Evolutionary conservation across 2,797 vertebrate genomes (phyloP).

Genomic region (Lates japonicus): DNA sequence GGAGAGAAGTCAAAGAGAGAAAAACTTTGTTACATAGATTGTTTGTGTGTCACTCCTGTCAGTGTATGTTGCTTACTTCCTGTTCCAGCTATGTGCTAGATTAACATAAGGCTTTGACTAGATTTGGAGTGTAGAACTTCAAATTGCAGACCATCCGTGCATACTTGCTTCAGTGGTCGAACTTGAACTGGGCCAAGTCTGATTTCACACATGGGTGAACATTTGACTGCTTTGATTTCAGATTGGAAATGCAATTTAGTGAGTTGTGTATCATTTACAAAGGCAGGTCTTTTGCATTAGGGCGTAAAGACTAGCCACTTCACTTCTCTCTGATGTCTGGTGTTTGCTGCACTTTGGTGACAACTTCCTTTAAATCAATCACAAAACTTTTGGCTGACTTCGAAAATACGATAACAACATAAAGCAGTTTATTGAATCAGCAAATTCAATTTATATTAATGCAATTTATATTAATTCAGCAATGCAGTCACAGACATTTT

Average conservation of each 20-base stretch:
- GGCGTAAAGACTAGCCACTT: conserved; percentile 35
- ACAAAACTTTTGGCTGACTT: conserved; percentile 14
- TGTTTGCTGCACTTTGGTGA: conserved; percentile 4
- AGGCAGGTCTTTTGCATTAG: conserved; percentile 39
- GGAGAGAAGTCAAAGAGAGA: conserved; percentile 11
- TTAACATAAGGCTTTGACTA: conserved; percentile 73
- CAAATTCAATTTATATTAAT: conserved; percentile 25
- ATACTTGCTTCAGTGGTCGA: conserved; percentile 50
- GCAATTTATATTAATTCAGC: conserved; percentile 1
- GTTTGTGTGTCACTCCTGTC: conserved; percentile 24
- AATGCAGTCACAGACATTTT: conserved; percentile 1
- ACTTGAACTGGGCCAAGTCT: conserved; percentile 59
- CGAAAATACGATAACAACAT: neutral
- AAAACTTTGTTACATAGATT: conserved; percentile 4
- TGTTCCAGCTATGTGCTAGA: conserved; percentile 37
- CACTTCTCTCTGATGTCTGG: conserved; percentile 10
- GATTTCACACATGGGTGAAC: conserved; percentile 72
- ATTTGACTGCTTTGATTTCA: conserved; percentile 65
- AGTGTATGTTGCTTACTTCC: conserved; percentile 54
- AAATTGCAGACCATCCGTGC: conserved; percentile 64
- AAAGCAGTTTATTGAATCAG: conserved; percentile 30
- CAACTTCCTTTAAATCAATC: neutral
- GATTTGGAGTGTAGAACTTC: conserved; percentile 62
- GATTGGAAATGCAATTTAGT: conserved; percentile 57
- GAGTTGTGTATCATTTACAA: conserved; percentile 57